Conservation (phyloP, 2,888 invertebrate species). For the Chaetogeoica ovagalla region DNA sequence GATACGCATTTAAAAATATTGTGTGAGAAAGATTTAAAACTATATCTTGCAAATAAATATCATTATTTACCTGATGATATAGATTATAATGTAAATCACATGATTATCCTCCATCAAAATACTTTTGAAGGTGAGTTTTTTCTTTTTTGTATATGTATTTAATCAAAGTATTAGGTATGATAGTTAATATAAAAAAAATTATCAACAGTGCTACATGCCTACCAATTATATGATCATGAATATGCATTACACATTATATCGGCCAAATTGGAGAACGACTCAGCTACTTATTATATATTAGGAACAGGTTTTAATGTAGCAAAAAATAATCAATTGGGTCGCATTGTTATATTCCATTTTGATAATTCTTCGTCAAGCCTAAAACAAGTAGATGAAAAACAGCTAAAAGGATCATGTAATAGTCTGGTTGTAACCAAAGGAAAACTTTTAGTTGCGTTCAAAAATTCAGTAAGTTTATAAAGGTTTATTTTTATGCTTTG, state of each 20-base stretch:
- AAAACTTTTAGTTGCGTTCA: slow-evolving; percentile 92
- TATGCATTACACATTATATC: slow-evolving; percentile 89
- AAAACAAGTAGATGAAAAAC: slow-evolving; percentile 87
- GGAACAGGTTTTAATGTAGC: slow-evolving; percentile 81
- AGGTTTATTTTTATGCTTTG: too few species aligned
- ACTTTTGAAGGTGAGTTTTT: slow-evolving; percentile 77
- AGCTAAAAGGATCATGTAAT: slow-evolving; percentile 94
- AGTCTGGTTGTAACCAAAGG: slow-evolving; percentile 92
- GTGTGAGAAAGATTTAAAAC: neutral
- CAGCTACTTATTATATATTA: slow-evolving; percentile 87
- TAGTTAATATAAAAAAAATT: slow-evolving; percentile 52
- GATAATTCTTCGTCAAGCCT: slow-evolving; percentile 74
- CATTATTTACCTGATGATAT: slow-evolving; percentile 63
- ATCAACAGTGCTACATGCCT: slow-evolving; percentile 80
- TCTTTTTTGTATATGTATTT: neutral
- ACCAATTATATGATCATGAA: slow-evolving; percentile 88
- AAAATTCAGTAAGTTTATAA: slow-evolving; percentile 78
- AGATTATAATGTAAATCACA: slow-evolving; percentile 86
- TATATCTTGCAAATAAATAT: neutral
- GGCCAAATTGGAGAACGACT: slow-evolving; percentile 87
- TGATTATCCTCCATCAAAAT: slow-evolving; percentile 92
- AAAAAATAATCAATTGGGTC: slow-evolving; percentile 93
- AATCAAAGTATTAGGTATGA: neutral
- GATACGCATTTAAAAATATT: neutral
- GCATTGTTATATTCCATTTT: slow-evolving; percentile 89